Evolutionary conservation across 2,888 invertebrate species (phyloP).

Genomic region (Mythimna pallens): DNA sequence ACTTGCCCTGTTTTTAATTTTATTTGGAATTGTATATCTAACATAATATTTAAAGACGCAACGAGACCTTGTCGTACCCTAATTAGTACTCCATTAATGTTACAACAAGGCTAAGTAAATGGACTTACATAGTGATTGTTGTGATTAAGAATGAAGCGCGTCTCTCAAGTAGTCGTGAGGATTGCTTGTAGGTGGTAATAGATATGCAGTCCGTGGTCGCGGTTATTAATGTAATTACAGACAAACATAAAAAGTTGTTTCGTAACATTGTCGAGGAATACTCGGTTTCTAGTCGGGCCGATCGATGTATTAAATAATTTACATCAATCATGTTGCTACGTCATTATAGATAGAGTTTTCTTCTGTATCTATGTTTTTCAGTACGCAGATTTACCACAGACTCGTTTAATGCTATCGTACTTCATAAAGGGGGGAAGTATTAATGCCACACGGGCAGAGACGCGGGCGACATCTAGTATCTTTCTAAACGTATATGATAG

Average conservation of each 20-base stretch:
- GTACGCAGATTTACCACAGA: neutral
- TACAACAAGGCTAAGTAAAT: neutral
- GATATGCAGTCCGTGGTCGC: constrained; percentile 36
- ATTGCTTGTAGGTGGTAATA: constrained; percentile 31
- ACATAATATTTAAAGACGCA: neutral
- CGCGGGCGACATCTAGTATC: too few species aligned
- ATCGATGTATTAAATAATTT: constrained; percentile 6
- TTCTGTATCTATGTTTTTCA: neutral
- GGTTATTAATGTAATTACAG: constrained; percentile 58
- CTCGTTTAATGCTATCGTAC: neutral
- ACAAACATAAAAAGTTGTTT: constrained; percentile 26
- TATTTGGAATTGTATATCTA: neutral
- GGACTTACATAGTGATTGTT: neutral
- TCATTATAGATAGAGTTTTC: neutral
- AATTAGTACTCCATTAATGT: neutral
- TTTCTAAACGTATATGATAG: too few species aligned
- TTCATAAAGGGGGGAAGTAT: neutral
- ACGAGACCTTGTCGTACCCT: neutral
- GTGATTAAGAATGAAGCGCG: neutral
- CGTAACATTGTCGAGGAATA: constrained; percentile 4
- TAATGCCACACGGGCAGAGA: neutral
- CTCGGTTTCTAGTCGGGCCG: neutral
- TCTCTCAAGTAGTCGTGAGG: neutral
- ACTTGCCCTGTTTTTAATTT: too few species aligned
- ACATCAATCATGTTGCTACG: neutral